A percentile compares a stretch with the other conserved stretches of the same genome.
These are phyloP conservation scores for Lutraria lutraria DNA, from an alignment of 2,888 invertebrate species.

Conservation along the genomic window DNA sequence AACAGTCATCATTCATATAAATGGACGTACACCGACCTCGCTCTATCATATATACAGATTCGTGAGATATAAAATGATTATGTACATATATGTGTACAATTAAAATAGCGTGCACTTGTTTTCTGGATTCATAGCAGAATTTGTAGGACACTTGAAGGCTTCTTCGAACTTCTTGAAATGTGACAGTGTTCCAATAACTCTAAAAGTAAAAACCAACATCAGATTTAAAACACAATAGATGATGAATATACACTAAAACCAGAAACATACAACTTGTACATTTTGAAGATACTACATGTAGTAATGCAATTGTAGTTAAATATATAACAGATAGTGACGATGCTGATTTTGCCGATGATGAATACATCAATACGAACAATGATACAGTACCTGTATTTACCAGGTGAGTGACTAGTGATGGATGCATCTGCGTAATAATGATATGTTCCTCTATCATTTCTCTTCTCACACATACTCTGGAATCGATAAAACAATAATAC, in stretches of 20 bases:
- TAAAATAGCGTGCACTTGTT: conserved; percentile 63
- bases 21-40: background rate
- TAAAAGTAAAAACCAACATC: conserved; percentile 36
- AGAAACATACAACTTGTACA: too few relatives aligned
- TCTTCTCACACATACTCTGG: conserved; percentile 68
- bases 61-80: background rate
- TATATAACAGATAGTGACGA: background rate
- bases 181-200: conserved; percentile 67
- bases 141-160: conserved; percentile 55
- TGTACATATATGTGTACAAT: background rate
- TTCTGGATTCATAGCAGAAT: conserved; percentile 59
- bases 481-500: background rate
- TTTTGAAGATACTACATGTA: too few relatives aligned
- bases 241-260: too few relatives aligned
- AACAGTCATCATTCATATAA: background rate
- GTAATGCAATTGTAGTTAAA: background rate
- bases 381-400: conserved; percentile 64
- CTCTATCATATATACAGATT: background rate
- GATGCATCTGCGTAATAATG: conserved; percentile 54
- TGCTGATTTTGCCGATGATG: background rate
- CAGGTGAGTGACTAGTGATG: conserved; percentile 55
- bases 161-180: conserved; percentile 67
- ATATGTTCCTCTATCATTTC: conserved; percentile 46
- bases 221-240: too few relatives aligned
- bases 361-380: background rate